Evolutionary conservation across 2,888 invertebrate genomes (phyloP).

Genomic region (Rhagonycha lutea): DNA sequence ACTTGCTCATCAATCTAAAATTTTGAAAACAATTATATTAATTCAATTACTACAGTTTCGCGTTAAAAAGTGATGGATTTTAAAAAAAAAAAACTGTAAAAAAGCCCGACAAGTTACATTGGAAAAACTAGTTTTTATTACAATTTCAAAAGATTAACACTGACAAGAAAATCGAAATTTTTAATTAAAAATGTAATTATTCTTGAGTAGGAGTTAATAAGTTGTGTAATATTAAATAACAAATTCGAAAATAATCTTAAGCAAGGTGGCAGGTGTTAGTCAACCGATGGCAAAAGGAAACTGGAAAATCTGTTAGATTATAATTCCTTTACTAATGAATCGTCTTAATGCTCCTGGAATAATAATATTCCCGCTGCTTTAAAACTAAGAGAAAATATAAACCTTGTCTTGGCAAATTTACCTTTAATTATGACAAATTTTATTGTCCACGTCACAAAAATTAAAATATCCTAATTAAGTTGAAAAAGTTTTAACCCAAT

Average conservation of each 20-base stretch:
- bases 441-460: neutral
- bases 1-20: too few species aligned
- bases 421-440: neutral
- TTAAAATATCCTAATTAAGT: neutral
- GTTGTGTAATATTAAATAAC: neutral
- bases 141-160: neutral
- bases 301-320: neutral
- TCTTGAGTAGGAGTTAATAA: neutral
- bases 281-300: conserved; percentile 2
- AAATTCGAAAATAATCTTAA: conserved; percentile 4
- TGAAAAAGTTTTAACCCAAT: neutral
- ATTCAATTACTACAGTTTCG: too few species aligned
- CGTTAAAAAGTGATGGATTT: too few species aligned
- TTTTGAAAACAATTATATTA: too few species aligned
- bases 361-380: neutral
- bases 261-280: conserved; percentile 10
- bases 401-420: neutral
- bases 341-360: conserved; percentile 10
- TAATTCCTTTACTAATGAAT: conserved; percentile 16
- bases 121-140: too few species aligned
- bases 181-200: neutral
- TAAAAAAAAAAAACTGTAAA: too few species aligned
- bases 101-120: too few species aligned
- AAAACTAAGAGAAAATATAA: neutral
- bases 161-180: neutral